A percentile compares a stretch with the other conserved stretches of the same genome.
Conservation (phyloP, 2,888 invertebrate species). For the Habrosyne pyritoides region DNA sequence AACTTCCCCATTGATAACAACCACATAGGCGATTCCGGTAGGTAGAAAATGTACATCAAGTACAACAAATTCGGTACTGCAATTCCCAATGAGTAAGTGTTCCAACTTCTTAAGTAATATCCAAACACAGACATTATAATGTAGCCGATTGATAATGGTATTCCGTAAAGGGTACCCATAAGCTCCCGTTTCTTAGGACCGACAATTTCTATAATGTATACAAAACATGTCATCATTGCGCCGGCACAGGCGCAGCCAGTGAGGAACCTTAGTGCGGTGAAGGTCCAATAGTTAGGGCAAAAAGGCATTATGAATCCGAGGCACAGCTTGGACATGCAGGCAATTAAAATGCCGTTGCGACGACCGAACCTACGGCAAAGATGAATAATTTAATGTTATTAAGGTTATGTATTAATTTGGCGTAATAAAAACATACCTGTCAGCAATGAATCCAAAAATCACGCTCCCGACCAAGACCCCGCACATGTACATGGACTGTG, state of each 20-base stretch:
- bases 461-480: constrained; percentile 88
- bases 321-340: constrained; percentile 86
- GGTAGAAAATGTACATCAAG: constrained; percentile 84
- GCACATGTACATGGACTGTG: constrained; percentile 87
- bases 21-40: constrained; percentile 91
- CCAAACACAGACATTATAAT: constrained; percentile 83
- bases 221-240: constrained; percentile 88
- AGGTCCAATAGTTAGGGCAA: constrained; percentile 80
- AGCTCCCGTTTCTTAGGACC: constrained; percentile 73
- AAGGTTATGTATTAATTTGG: background rate
- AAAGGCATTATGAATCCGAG: constrained; percentile 85
- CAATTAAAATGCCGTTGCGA: constrained; percentile 84
- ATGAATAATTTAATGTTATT: background rate
- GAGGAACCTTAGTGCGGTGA: constrained; percentile 85
- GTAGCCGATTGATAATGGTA: constrained; percentile 85
- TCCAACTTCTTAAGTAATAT: constrained; percentile 85
- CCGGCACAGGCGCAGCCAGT: constrained; percentile 88
- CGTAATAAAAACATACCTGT: constrained; percentile 83
- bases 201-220: constrained; percentile 84
- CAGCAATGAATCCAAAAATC: constrained; percentile 86
- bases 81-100: constrained; percentile 82
- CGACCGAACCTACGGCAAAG: constrained; percentile 85
- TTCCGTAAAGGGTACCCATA: constrained; percentile 81
- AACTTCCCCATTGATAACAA: constrained; percentile 86
- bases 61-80: constrained; percentile 82